Base-by-base conservation (phyloP, 92 coral and sea anemone species). In the Parazoanthus swiftii region DNA sequence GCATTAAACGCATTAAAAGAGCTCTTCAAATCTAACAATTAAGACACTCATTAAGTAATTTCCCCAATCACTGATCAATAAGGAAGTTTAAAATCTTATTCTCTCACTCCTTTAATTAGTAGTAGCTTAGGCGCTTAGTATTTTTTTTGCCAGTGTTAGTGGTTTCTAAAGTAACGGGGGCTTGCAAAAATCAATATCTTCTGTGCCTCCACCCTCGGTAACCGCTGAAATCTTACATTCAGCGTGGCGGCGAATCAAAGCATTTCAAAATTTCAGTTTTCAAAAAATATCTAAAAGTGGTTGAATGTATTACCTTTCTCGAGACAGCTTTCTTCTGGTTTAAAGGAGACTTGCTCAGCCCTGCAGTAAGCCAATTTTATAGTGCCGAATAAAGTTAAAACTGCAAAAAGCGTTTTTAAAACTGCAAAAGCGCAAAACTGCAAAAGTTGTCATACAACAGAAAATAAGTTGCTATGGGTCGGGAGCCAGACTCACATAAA, bases 301-400 rank as follows among this genome's bases (percentile, higher is more conserved):
- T n/a, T n/a, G 18, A 77, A 77, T 8, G 13, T 16, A 71, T 71
- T 71, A 84, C 87, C 87, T 84, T 29, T 20, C 15, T 84, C 78
- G 14, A 25, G 63, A 20, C 25, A 71, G 44, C 66, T 29, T 70
- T 14, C 3, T 46, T 71, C 87, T n/a, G 46, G 79, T 29, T 84
- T 70, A 16, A 71, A 35, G 39, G 77, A 29, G 13, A 33, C 67
- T 71, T 84, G 87, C 14, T 70, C 87, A 8, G 78, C 8, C 78
- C 87, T 84, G 79, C 16, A 44, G 51, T n/a, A 9, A 56, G 23
- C 33, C 33, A 15, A 43, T 23, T 1, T 71, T 8, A 38, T 6
- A 39, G n/a, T 26, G 79, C 46, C 10, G 51, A n/a, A 29, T n/a
- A 23, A 33, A 13, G 42, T 33, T n/a, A 38, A 37, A 0, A 39